A percentile compares a stretch with the other conserved stretches of the same genome.
These are phyloP conservation scores for Molossus alvarezi DNA, from an alignment of 2,797 vertebrate species.

Conservation along the genomic window DNA sequence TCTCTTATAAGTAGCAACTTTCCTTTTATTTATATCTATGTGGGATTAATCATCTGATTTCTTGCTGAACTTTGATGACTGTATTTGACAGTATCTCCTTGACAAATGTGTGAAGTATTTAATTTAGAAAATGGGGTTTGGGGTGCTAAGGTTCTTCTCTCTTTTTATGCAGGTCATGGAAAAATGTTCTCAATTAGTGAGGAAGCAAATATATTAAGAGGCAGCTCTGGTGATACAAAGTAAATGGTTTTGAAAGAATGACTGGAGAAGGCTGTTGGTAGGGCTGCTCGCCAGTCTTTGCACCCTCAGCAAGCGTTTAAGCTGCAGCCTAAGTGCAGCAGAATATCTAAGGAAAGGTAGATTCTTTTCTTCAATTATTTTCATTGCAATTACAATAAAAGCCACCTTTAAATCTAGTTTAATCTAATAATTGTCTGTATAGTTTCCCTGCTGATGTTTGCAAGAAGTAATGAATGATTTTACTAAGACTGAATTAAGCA, in stretches of 20 bases:
- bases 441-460: slow-evolving; percentile 58
- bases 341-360: slow-evolving; percentile 59
- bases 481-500: slow-evolving; percentile 66
- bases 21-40: slow-evolving; percentile 11
- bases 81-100: slow-evolving; percentile 61
- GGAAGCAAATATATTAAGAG: slow-evolving; percentile 47
- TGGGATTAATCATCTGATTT: slow-evolving; percentile 68
- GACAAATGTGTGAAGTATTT: slow-evolving; percentile 64
- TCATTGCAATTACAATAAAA: slow-evolving; percentile 74
- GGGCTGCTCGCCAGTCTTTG: not conserved
- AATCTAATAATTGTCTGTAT: slow-evolving; percentile 64
- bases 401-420: slow-evolving; percentile 74
- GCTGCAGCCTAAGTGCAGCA: not conserved
- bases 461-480: slow-evolving; percentile 70
- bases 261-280: not conserved
- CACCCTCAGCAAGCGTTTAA: not conserved
- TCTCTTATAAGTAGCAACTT: not conserved
- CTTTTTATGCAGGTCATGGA: slow-evolving; percentile 28
- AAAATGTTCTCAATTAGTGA: slow-evolving; percentile 54
- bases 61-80: slow-evolving; percentile 52
- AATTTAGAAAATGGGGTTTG: slow-evolving; percentile 68
- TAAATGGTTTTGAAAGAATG: not conserved
- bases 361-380: slow-evolving; percentile 13
- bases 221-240: not conserved
- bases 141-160: slow-evolving; percentile 38